These are phyloP conservation scores for Lycaon pictus DNA, from an alignment of 2,113 vertebrate genomes.

Conservation along the genomic window DNA sequence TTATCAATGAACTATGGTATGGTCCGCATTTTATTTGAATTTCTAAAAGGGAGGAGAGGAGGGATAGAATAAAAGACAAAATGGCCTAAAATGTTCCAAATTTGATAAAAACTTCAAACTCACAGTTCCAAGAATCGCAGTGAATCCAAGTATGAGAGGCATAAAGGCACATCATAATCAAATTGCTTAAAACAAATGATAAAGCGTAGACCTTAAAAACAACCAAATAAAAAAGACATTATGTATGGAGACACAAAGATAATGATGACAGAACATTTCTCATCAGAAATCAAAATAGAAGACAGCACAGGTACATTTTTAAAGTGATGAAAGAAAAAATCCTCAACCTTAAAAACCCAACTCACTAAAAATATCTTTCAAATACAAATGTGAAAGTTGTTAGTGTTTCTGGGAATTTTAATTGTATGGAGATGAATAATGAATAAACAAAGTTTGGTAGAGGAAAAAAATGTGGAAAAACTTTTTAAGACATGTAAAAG, in stretches of 20 bases:
- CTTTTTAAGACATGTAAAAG: background rate
- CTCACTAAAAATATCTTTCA: background rate
- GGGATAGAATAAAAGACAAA: background rate
- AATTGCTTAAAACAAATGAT: conserved; percentile 7
- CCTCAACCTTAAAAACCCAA: background rate
- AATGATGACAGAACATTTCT: background rate
- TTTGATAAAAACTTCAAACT: conserved; percentile 28
- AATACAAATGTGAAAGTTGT: background rate
- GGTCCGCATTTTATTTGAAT: background rate
- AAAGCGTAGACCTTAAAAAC: background rate
- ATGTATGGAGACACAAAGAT: background rate
- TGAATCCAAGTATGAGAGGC: conserved; percentile 14
- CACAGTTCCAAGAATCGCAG: background rate
- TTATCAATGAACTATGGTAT: background rate
- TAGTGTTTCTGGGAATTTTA: background rate
- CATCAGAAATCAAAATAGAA: background rate
- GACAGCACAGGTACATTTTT: background rate
- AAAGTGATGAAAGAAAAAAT: background rate
- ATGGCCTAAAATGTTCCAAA: background rate
- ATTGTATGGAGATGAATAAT: background rate
- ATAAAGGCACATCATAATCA: background rate
- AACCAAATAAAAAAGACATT: background rate
- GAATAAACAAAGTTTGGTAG: background rate
- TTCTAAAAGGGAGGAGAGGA: background rate
- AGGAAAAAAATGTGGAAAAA: background rate